These are phyloP conservation scores for Steatornis caripensis DNA, from an alignment of 2,113 vertebrate species.

Conservation along the genomic window DNA sequence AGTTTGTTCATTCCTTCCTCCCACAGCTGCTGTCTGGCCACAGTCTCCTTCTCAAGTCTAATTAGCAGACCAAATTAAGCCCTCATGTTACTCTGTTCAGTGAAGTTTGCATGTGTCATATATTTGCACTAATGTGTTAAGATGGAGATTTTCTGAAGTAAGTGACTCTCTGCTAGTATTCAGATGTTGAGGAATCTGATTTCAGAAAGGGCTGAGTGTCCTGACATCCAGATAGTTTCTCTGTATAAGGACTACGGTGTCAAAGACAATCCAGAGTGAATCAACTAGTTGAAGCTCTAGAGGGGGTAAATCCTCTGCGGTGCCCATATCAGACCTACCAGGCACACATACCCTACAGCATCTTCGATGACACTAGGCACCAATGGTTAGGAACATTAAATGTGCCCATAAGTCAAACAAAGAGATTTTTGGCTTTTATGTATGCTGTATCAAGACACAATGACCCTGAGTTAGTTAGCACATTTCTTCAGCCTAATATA, in stretches of 20 bases:
- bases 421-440: neutral
- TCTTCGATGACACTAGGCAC: neutral
- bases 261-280: neutral
- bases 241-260: neutral
- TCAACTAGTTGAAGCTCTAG: neutral
- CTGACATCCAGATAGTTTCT: neutral
- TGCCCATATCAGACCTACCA: neutral
- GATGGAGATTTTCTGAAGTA: neutral
- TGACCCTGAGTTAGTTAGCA: neutral
- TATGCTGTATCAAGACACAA: neutral
- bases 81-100: neutral
- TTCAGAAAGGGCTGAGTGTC: neutral
- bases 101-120: neutral
- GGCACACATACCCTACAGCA: neutral
- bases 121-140: neutral
- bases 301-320: neutral
- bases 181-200: neutral
- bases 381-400: neutral
- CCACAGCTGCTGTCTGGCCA: neutral
- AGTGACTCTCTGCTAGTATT: neutral
- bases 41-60: neutral
- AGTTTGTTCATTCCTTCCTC: neutral
- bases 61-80: constrained; percentile 6
- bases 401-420: neutral
- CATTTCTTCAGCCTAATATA: neutral